Percentiles rank a stretch among this genome's conserved stretches.
Conservation (phyloP, 2,888 invertebrate genomes). For the Petrolisthes manimaculis region DNA sequence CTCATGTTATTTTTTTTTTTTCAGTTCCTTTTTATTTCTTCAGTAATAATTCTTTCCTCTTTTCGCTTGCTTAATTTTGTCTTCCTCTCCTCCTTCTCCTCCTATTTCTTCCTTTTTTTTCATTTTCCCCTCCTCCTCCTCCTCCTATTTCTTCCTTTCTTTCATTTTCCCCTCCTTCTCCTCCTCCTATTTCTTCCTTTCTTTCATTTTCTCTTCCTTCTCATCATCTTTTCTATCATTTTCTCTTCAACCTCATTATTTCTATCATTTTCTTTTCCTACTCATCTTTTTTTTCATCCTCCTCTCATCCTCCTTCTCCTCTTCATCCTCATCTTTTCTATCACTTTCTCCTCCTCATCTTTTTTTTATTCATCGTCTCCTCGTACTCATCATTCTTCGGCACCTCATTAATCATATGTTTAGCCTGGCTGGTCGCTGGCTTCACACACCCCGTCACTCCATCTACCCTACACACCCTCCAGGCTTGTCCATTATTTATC, state of each 20-base stretch:
- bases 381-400: neutral
- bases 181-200: neutral
- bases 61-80: neutral
- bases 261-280: neutral
- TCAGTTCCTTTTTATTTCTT: neutral
- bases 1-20: neutral
- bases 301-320: neutral
- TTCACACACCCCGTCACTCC: conserved; percentile 34
- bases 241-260: neutral
- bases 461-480: neutral
- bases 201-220: neutral
- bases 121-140: neutral
- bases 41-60: neutral
- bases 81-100: neutral
- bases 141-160: neutral
- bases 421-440: conserved; percentile 23
- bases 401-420: conserved; percentile 29
- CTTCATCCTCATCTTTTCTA: neutral
- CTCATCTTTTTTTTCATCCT: neutral
- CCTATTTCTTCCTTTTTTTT: neutral
- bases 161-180: neutral
- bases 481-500: neutral
- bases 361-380: neutral
- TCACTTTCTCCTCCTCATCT: neutral
- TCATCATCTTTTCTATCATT: neutral